Evolutionary conservation across 2,888 invertebrate genomes (phyloP).

Genomic region (Chesias legatella): DNA sequence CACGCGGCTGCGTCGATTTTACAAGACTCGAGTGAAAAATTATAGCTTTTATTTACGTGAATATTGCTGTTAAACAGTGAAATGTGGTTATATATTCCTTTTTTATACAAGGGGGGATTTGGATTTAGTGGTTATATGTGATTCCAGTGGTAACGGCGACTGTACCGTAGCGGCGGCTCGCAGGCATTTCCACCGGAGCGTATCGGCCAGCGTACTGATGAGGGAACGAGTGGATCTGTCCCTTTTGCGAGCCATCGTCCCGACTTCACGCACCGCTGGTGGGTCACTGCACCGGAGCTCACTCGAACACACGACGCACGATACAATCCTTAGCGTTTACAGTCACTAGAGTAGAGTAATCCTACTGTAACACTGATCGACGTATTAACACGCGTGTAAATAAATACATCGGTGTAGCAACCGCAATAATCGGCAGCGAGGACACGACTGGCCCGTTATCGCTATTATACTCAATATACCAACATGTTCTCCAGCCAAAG

Average conservation of each 20-base stretch:
- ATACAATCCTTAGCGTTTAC: conserved; percentile 46
- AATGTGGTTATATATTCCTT: too few relatives aligned
- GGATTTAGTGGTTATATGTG: too few relatives aligned
- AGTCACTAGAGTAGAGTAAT: conserved; percentile 46
- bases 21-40: too few relatives aligned
- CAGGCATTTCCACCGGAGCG: conserved; percentile 70
- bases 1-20: background rate
- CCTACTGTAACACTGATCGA: conserved; percentile 37
- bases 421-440: conserved; percentile 75
- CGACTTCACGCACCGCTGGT: conserved; percentile 72
- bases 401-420: conserved; percentile 56
- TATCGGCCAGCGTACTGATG: conserved; percentile 67
- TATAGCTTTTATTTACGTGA: background rate
- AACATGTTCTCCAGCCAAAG: conserved; percentile 67
- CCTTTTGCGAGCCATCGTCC: conserved; percentile 73
- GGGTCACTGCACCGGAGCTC: conserved; percentile 68
- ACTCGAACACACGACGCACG: conserved; percentile 42
- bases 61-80: too few relatives aligned
- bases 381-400: conserved; percentile 41
- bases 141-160: conserved; percentile 31
- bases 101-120: too few relatives aligned
- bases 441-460: conserved; percentile 76
- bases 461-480: conserved; percentile 49
- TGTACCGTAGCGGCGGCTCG: conserved; percentile 63
- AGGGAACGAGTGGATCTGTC: conserved; percentile 67